Evolutionary conservation across 1,140 invertebrate species (phyloP).

Genomic region (Habropoda laboriosa): DNA sequence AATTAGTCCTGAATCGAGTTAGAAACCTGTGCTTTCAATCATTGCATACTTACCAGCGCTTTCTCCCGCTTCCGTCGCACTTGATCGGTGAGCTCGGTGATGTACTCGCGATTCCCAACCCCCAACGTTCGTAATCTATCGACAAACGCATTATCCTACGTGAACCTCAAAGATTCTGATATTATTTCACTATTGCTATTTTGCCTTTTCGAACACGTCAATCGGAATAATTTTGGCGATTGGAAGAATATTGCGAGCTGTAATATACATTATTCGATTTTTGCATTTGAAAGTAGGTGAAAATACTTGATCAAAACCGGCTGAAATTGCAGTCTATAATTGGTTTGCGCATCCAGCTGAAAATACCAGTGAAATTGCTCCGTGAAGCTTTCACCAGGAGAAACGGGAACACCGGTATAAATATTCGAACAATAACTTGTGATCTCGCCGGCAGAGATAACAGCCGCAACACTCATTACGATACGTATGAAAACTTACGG

Average conservation of each 20-base stretch:
- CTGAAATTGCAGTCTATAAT: constrained; percentile 22
- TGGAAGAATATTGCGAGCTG: background rate
- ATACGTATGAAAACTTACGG: constrained; percentile 25
- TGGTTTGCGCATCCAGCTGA: background rate
- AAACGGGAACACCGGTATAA: constrained; percentile 6
- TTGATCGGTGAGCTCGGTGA: constrained; percentile 73
- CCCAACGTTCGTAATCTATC: constrained; percentile 66
- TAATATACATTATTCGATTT: no score
- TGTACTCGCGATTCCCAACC: constrained; percentile 71
- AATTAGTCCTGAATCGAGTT: constrained; percentile 32
- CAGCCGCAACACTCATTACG: background rate
- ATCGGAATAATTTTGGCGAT: background rate
- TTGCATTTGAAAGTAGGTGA: background rate
- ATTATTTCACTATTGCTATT: background rate
- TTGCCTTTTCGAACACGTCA: background rate
- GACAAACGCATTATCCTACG: constrained; percentile 54
- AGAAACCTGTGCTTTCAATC: constrained; percentile 29
- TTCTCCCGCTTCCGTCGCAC: constrained; percentile 71
- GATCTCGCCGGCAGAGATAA: background rate
- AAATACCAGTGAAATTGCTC: constrained; percentile 16
- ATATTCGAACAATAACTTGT: constrained; percentile 31
- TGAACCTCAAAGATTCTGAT: background rate
- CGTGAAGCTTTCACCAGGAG: background rate
- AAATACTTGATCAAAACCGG: constrained; percentile 9
- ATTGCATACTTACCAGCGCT: constrained; percentile 66